These are phyloP conservation scores for Orussus abietinus DNA, from an alignment of 1,140 invertebrate genomes.

Conservation along the genomic window DNA sequence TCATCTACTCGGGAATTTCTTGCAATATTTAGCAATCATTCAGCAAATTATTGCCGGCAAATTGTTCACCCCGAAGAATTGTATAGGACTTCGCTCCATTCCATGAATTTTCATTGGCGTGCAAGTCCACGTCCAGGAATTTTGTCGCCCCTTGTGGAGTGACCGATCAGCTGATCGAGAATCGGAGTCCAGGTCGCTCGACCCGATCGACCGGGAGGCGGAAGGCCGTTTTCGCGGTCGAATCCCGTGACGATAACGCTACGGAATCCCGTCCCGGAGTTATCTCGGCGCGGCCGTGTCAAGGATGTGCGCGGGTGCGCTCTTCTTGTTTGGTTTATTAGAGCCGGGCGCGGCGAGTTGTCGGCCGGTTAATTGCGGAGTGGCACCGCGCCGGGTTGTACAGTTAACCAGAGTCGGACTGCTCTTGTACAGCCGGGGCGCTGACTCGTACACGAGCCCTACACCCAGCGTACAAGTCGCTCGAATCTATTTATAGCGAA, in stretches of 20 bases:
- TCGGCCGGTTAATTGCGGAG: slow-evolving; percentile 44
- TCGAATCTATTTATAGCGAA: slow-evolving; percentile 47
- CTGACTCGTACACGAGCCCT: too few species aligned
- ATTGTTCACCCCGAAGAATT: too few species aligned
- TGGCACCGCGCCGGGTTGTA: slow-evolving; percentile 30
- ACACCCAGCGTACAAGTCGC: slow-evolving; percentile 48
- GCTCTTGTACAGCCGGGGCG: too few species aligned
- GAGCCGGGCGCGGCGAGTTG: slow-evolving; percentile 27
- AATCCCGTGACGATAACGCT: slow-evolving; percentile 1
- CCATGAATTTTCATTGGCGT: too few species aligned
- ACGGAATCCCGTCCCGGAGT: slow-evolving; percentile 20
- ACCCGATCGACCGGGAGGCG: neutral
- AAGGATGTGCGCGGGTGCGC: slow-evolving; percentile 20
- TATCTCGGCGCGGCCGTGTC: slow-evolving; percentile 20
- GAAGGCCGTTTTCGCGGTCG: slow-evolving; percentile 3
- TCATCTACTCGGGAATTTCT: too few species aligned
- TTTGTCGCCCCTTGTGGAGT: too few species aligned
- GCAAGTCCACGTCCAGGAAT: too few species aligned
- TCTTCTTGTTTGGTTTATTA: slow-evolving; percentile 36
- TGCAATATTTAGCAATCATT: too few species aligned
- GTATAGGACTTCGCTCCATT: too few species aligned
- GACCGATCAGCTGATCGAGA: slow-evolving; percentile 24
- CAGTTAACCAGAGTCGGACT: slow-evolving; percentile 36
- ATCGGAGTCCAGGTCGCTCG: slow-evolving; percentile 6
- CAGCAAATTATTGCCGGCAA: too few species aligned